phyloP scores from a whole-genome alignment of 2,888 invertebrate species.

The Mamestra brassicae region DNA sequence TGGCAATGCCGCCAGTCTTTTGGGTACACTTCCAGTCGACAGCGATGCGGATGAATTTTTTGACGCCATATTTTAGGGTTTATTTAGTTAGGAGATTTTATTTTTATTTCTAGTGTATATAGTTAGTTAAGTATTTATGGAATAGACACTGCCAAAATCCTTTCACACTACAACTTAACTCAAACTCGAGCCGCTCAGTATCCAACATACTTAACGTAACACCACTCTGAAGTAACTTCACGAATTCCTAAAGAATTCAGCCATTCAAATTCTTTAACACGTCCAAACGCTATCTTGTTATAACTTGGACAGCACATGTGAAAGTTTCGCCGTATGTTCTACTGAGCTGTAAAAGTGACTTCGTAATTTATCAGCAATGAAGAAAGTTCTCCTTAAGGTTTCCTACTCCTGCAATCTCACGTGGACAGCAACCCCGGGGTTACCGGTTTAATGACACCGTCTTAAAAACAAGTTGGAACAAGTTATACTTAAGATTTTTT shows the following conservation, averaged over 20 bases:
- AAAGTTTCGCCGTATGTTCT: conserved; percentile 86
- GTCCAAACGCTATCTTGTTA: conserved; percentile 65
- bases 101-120: too few relatives aligned
- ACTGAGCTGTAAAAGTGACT: conserved; percentile 89
- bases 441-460: conserved; percentile 70
- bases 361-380: conserved; percentile 88
- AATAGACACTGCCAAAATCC: conserved; percentile 9
- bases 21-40: too few relatives aligned
- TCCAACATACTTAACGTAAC: conserved; percentile 41
- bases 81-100: too few relatives aligned
- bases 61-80: too few relatives aligned
- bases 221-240: conserved; percentile 13
- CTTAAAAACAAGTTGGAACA: conserved; percentile 66
- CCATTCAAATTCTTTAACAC: conserved; percentile 59
- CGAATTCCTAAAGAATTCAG: conserved; percentile 47
- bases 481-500: conserved; percentile 63
- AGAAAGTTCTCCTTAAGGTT: conserved; percentile 82
- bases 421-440: conserved; percentile 69
- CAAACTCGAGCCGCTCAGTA: conserved; percentile 19
- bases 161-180: conserved; percentile 1
- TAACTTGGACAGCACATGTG: conserved; percentile 67
- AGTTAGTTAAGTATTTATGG: too few relatives aligned
- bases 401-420: conserved; percentile 80
- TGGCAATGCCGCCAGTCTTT: too few relatives aligned
- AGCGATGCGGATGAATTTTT: too few relatives aligned